Percentiles rank a stretch among this genome's conserved stretches.
Conservation (phyloP, 2,888 invertebrate genomes). For the Zelleria hepariella region DNA sequence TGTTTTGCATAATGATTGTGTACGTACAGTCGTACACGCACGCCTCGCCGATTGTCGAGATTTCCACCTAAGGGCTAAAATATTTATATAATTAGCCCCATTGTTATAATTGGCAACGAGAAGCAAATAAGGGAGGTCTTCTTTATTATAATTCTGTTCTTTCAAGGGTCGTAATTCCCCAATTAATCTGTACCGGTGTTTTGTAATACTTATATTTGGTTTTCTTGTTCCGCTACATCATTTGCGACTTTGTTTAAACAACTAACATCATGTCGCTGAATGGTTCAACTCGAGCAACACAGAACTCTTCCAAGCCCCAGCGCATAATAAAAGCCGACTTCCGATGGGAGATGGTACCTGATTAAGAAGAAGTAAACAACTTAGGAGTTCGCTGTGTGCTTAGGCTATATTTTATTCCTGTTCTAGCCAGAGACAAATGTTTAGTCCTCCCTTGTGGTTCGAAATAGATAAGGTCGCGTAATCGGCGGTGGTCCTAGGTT, state of each 20-base stretch:
- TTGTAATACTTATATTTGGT: too few species aligned
- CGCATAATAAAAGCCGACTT: too few species aligned
- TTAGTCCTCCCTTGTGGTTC: not conserved
- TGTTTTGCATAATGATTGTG: conserved; percentile 48
- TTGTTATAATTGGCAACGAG: not conserved
- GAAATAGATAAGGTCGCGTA: not conserved
- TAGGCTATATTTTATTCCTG: not conserved
- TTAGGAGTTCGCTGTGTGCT: too few species aligned
- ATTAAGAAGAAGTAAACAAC: too few species aligned
- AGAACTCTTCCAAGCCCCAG: too few species aligned
- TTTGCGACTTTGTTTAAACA: too few species aligned
- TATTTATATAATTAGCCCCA: not conserved
- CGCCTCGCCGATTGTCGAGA: conserved; percentile 25
- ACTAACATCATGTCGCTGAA: too few species aligned
- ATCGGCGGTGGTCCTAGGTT: conserved; percentile 20
- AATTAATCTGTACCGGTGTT: not conserved
- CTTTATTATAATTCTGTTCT: not conserved
- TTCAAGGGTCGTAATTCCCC: not conserved
- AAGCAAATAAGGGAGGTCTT: not conserved
- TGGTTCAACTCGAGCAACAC: too few species aligned
- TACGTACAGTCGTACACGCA: conserved; percentile 26
- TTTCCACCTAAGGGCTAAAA: conserved; percentile 25
- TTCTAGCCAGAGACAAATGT: not conserved
- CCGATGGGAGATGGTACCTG: too few species aligned
- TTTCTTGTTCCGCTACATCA: too few species aligned